Evolutionary conservation across 1,140 invertebrate genomes (phyloP).

Genomic region (Drosophila parvula): DNA sequence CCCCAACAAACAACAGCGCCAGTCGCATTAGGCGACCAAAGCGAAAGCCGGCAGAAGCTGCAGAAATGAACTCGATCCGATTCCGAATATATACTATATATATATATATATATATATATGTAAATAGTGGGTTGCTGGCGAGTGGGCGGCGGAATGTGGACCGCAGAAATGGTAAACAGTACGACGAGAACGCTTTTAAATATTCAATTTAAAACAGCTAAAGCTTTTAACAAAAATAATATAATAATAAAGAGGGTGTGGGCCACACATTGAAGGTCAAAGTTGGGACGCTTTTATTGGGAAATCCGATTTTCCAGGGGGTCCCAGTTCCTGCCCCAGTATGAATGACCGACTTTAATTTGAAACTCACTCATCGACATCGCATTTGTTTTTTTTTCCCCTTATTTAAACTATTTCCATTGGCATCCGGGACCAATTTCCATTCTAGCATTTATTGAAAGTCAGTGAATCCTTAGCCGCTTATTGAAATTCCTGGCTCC

Average conservation of each 20-base stretch:
- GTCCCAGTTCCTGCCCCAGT: slow-evolving; percentile 2
- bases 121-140: neutral
- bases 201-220: slow-evolving; percentile 41
- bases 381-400: slow-evolving; percentile 13
- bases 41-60: slow-evolving; percentile 30
- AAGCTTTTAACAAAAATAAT: slow-evolving; percentile 42
- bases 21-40: slow-evolving; percentile 50
- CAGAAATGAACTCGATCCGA: slow-evolving; percentile 36
- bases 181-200: slow-evolving; percentile 35
- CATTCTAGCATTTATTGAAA: neutral
- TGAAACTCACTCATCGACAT: slow-evolving; percentile 2
- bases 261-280: slow-evolving; percentile 11
- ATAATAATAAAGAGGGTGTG: slow-evolving; percentile 19
- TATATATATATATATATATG: neutral
- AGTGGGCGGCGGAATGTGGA: slow-evolving; percentile 5
- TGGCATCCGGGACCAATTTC: slow-evolving; percentile 8
- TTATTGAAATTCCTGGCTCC: slow-evolving; percentile 33
- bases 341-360: slow-evolving; percentile 11
- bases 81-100: slow-evolving; percentile 30
- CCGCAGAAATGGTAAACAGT: slow-evolving; percentile 28
- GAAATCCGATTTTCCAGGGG: neutral
- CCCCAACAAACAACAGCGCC: slow-evolving; percentile 57
- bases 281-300: neutral
- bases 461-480: slow-evolving; percentile 9
- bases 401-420: slow-evolving; percentile 18